A percentile compares a stretch with the other conserved stretches of the same genome.
phyloP scores from a whole-genome alignment of 1,140 invertebrate species.

The Brachionus paranguensis region DNA sequence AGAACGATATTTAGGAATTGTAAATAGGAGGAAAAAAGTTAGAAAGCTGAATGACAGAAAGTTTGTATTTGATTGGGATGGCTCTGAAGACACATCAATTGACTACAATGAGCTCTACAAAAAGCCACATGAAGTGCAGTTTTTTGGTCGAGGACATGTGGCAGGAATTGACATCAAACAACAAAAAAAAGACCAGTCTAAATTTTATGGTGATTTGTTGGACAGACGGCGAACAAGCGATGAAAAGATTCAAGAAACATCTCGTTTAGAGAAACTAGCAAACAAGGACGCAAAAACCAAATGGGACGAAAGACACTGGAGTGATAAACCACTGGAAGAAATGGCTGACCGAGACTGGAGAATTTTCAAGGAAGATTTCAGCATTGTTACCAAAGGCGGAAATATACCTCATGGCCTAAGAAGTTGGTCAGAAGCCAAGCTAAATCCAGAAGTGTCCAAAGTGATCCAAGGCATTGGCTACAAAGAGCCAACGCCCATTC shows the following conservation, averaged over 20 bases:
- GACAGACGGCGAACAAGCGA: slow-evolving; percentile 89
- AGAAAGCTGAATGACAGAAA: slow-evolving; percentile 91
- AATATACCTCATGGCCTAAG: slow-evolving; percentile 91
- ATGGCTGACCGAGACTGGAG: slow-evolving; percentile 99
- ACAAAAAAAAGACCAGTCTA: slow-evolving; percentile 92
- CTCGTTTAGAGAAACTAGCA: slow-evolving; percentile 84
- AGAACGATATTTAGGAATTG: slow-evolving; percentile 82
- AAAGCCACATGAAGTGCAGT: slow-evolving; percentile 86
- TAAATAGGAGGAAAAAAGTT: slow-evolving; percentile 82
- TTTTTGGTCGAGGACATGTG: slow-evolving; percentile 92
- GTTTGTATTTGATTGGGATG: slow-evolving; percentile 99
- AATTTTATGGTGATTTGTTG: slow-evolving; percentile 92
- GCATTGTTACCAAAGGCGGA: slow-evolving; percentile 96
- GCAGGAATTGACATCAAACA: slow-evolving; percentile 88
- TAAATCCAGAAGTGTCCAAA: slow-evolving; percentile 83
- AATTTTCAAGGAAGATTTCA: slow-evolving; percentile 99
- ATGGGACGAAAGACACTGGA: slow-evolving; percentile 98
- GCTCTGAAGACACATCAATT: slow-evolving; percentile 89
- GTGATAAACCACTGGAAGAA: slow-evolving; percentile 82
- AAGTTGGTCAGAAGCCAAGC: slow-evolving; percentile 85
- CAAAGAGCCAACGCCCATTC: slow-evolving; percentile 96
- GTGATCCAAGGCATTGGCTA: slow-evolving; percentile 79
- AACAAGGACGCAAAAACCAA: slow-evolving; percentile 94
- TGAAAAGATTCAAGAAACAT: slow-evolving; percentile 95
- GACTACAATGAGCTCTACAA: slow-evolving; percentile 97